A percentile compares a stretch with the other conserved stretches of the same genome.
Evolutionary conservation across 2,113 vertebrate species (phyloP).

Genomic region (Rhinoderma darwinii): DNA sequence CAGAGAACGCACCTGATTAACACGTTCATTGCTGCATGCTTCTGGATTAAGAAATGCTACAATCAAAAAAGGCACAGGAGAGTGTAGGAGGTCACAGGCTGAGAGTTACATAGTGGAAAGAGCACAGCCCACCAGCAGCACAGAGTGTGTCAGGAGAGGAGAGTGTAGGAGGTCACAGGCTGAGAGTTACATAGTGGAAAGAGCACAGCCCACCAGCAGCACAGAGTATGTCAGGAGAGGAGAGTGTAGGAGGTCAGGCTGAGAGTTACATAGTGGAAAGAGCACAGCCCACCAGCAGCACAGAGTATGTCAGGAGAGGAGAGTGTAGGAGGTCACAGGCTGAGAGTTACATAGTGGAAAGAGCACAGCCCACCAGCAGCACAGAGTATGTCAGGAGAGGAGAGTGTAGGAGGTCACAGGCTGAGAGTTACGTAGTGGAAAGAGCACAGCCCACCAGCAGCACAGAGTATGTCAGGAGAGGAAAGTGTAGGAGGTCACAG

Average conservation of each 20-base stretch:
- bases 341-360: neutral
- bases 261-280: neutral
- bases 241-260: too few species aligned
- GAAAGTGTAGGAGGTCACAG: too few species aligned
- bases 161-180: too few species aligned
- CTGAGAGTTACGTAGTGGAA: neutral
- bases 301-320: neutral
- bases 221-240: neutral
- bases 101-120: neutral
- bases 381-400: neutral
- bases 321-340: too few species aligned
- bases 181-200: neutral
- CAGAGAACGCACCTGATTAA: constrained; percentile 81
- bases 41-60: neutral
- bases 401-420: too few species aligned
- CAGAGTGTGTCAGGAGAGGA: neutral
- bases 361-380: neutral
- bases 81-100: too few species aligned
- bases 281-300: neutral
- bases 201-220: neutral
- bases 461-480: neutral
- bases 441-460: neutral
- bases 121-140: neutral
- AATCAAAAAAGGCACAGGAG: neutral
- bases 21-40: constrained; percentile 58